These are phyloP conservation scores for Busseola fusca DNA, from an alignment of 2,888 invertebrate species.

Conservation along the genomic window DNA sequence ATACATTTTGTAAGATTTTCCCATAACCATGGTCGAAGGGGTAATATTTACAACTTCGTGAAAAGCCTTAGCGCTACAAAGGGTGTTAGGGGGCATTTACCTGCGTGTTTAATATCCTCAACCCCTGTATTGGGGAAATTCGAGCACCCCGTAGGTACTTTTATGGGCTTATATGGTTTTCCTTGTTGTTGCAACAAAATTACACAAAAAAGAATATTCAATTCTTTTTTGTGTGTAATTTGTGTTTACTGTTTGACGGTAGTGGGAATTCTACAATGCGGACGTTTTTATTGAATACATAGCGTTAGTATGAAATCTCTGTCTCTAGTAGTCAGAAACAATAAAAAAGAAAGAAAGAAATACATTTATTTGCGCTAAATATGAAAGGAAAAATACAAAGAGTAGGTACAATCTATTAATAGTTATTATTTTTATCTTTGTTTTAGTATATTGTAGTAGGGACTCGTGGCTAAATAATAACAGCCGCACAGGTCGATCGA, in stretches of 20 bases:
- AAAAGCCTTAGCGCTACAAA: conserved; percentile 35
- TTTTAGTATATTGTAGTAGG: no score
- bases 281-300: not conserved
- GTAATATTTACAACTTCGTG: conserved; percentile 49
- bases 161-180: conserved; percentile 21
- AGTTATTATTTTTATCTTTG: not conserved
- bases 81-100: conserved; percentile 48
- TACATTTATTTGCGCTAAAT: not conserved
- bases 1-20: conserved; percentile 45
- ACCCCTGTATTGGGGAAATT: conserved; percentile 35
- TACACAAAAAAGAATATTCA: no score
- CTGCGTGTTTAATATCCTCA: conserved; percentile 44
- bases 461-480: no score
- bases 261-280: not conserved
- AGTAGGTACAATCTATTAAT: no score
- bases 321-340: not conserved
- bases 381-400: not conserved
- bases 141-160: conserved; percentile 6
- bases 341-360: not conserved
- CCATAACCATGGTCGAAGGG: conserved; percentile 9
- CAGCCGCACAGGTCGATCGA: no score
- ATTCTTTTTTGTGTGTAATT: conserved; percentile 15
- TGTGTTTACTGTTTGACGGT: conserved; percentile 4
- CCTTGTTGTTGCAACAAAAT: no score
- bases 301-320: not conserved